Evolutionary conservation across 2,797 vertebrate genomes (phyloP), one percentile per base, ranked within the genome.

Genomic region (Sebastes kiyomatsui): DNA sequence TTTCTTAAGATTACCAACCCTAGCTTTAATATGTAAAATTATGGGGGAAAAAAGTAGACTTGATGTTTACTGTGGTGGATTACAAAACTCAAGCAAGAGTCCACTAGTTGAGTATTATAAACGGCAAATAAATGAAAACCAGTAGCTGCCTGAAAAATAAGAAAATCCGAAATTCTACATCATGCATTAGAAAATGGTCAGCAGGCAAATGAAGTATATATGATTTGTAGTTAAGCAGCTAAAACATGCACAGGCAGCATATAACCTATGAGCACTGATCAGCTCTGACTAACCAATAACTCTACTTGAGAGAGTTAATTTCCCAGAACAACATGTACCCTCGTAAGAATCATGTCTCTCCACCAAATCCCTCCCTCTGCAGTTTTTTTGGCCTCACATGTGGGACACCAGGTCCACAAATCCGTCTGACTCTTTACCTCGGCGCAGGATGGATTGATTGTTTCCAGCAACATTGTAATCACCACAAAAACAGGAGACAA

Each of bases 401-500:
- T 55, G 60, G 74, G 64, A 80, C 67, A 84, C 4, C 14, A 71
- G 56, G 13, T 67, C 74, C 38, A 68, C 72, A 77, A 60, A 75
- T 71, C 35, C 58, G 71, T 79, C 72, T 42, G 27, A 64, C 75
- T 74, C 58, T 72, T 46, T 70, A 56, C 35, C 35, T 82, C 83
- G 80, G 64, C 6, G 22, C 49, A 61, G 77, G 77, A 82, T 1
- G 0, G 70, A 87, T 90, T 85, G 82, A 90, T 87, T 83, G 73
- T 88, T 90, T 91, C 82, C 73, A 87, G 83, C 70, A 88, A 88
- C 87, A 82, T 82, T 82, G 72, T 71, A 87, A 90, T 85, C 81
- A 76, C 73, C 76, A 79, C 73, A 67, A 84, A 85, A 87, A 83
- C 59, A 71, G 67, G 72, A 80, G 87, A 88, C 75, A 88, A 81